These are phyloP conservation scores for Marcusenius ussheri DNA, from an alignment of 2,113 vertebrate species.

Conservation along the genomic window DNA sequence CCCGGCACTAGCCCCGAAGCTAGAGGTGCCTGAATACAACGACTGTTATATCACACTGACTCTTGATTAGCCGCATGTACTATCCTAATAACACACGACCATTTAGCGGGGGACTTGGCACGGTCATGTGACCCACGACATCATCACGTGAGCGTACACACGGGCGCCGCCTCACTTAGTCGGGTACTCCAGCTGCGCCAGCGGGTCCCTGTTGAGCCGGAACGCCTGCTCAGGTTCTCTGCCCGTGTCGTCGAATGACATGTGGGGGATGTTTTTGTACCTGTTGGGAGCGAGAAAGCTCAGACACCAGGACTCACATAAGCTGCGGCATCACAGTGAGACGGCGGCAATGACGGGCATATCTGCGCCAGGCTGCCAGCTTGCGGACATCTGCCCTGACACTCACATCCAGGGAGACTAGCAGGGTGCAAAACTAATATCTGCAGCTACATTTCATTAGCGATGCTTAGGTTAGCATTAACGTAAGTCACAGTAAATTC, in stretches of 20 bases:
- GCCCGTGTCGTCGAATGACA: constrained; percentile 88
- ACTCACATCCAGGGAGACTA: not conserved
- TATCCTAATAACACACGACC: not conserved
- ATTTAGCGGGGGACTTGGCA: not conserved
- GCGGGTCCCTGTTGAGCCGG: constrained; percentile 76
- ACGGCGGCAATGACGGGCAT: too few species aligned
- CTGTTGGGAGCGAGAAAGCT: constrained; percentile 47
- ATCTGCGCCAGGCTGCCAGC: not conserved
- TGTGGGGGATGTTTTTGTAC: constrained; percentile 92
- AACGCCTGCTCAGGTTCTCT: constrained; percentile 88
- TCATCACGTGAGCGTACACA: not conserved
- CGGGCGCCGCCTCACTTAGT: constrained; percentile 71
- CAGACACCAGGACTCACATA: not conserved
- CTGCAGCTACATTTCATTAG: not conserved
- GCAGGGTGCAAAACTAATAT: not conserved
- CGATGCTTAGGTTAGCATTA: not conserved
- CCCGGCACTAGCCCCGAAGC: not conserved
- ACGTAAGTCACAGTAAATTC: not conserved
- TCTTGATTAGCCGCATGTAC: not conserved
- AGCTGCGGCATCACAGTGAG: not conserved
- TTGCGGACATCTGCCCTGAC: not conserved
- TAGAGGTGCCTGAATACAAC: not conserved
- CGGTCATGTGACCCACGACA: not conserved
- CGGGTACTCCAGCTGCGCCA: constrained; percentile 84
- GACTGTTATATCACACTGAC: not conserved